Conservation (phyloP, 2,113 vertebrate species). For the Corythornis vintsioides region DNA sequence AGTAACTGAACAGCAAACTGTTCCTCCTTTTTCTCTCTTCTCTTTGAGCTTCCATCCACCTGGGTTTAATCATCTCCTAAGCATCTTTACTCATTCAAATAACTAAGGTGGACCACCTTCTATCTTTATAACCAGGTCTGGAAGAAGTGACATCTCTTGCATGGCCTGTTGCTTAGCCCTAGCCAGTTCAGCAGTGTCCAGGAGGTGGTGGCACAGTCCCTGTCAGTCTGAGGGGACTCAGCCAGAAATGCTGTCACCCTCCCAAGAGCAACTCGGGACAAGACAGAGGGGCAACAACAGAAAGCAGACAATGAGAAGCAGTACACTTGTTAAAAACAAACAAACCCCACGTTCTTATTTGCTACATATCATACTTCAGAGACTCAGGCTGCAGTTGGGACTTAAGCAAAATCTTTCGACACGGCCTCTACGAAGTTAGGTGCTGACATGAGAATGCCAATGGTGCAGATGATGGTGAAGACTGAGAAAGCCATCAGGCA, state of each 20-base stretch:
- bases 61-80: background rate
- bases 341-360: background rate
- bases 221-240: background rate
- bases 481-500: conserved; percentile 94
- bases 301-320: background rate
- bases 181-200: background rate
- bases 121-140: background rate
- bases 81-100: background rate
- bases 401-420: conserved; percentile 90
- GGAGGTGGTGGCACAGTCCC: background rate
- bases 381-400: background rate
- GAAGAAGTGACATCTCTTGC: background rate
- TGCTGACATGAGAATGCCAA: conserved; percentile 94
- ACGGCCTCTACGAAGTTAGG: conserved; percentile 93
- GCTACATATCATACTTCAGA: conserved; percentile 13
- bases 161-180: background rate
- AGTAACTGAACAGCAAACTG: background rate
- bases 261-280: background rate
- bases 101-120: background rate
- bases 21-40: background rate
- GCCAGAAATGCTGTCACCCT: background rate
- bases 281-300: background rate
- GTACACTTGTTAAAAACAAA: background rate
- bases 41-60: background rate
- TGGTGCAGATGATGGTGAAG: conserved; percentile 92